These are phyloP conservation scores for Monopterus albus DNA, from an alignment of 2,113 vertebrate genomes.

Conservation along the genomic window DNA sequence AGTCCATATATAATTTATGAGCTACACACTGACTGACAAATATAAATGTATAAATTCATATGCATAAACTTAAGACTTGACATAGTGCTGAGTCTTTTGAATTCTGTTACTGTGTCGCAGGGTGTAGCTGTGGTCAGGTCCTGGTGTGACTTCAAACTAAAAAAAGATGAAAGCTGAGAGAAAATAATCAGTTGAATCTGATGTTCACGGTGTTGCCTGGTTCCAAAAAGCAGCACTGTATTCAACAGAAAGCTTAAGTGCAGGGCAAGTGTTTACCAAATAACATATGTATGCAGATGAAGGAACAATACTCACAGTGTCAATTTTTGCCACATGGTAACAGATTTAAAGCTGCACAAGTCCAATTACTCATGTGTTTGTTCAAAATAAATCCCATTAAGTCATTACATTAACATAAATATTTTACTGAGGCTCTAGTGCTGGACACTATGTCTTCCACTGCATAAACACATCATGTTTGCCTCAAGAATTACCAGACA, in stretches of 20 bases:
- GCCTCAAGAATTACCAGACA: not conserved
- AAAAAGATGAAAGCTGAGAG: not conserved
- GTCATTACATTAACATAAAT: slow-evolving; percentile 41
- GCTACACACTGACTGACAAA: slow-evolving; percentile 46
- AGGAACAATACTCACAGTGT: slow-evolving; percentile 54
- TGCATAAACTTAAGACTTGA: slow-evolving; percentile 10
- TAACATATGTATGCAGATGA: slow-evolving; percentile 22
- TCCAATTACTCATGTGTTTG: slow-evolving; percentile 61
- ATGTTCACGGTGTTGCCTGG: not conserved
- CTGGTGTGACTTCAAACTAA: not conserved
- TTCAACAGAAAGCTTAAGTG: slow-evolving; percentile 16
- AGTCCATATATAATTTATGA: slow-evolving; percentile 58
- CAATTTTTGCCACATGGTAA: slow-evolving; percentile 65
- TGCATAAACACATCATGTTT: slow-evolving; percentile 4
- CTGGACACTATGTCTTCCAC: slow-evolving; percentile 5
- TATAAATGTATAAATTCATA: slow-evolving; percentile 37
- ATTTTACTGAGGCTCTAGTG: slow-evolving; percentile 34
- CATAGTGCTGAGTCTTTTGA: slow-evolving; percentile 5
- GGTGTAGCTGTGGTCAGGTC: too few relatives aligned
- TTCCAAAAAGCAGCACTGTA: not conserved
- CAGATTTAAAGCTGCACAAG: slow-evolving; percentile 53
- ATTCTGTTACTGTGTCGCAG: not conserved
- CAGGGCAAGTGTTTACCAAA: slow-evolving; percentile 61
- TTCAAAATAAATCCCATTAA: slow-evolving; percentile 32
- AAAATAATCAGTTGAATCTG: not conserved